Evolutionary conservation across 2,888 invertebrate species (phyloP).

Genomic region (Himalopsyche tibetana): DNA sequence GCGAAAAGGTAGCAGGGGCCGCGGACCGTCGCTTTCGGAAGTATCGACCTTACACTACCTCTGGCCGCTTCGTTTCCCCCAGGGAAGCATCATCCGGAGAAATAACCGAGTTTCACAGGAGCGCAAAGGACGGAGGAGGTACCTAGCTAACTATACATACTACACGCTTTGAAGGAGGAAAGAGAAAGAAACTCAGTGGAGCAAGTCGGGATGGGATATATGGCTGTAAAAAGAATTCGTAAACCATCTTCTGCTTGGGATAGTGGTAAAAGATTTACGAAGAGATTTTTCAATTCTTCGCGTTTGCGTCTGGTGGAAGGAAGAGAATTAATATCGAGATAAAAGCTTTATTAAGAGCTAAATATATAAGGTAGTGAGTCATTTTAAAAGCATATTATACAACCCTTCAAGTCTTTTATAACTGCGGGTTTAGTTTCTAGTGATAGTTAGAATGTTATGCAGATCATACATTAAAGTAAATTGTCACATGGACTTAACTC

Average conservation of each 20-base stretch:
- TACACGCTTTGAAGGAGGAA: constrained; percentile 1
- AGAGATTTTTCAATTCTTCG: constrained; percentile 8
- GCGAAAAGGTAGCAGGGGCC: too few species aligned
- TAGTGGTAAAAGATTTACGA: constrained; percentile 5
- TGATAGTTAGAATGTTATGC: too few species aligned
- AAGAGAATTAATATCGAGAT: too few species aligned
- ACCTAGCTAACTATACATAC: not conserved
- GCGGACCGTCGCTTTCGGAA: too few species aligned
- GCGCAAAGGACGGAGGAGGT: constrained; percentile 28
- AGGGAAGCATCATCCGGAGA: not conserved
- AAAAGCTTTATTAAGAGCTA: too few species aligned
- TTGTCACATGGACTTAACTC: too few species aligned
- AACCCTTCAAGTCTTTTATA: too few species aligned
- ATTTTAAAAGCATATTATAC: too few species aligned
- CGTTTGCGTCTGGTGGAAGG: not conserved
- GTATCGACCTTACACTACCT: not conserved
- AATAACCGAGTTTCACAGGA: constrained; percentile 40
- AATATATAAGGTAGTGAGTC: too few species aligned
- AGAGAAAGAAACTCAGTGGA: constrained; percentile 2
- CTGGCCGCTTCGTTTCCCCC: constrained; percentile 12
- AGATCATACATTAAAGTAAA: too few species aligned
- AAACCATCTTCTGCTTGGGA: not conserved
- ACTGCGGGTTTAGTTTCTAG: too few species aligned
- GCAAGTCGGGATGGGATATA: not conserved
- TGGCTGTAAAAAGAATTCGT: not conserved